Evolutionary conservation across 2,888 invertebrate genomes (phyloP), one percentile per base, ranked within the genome.

Genomic region (Caenorhabditis sp.): DNA sequence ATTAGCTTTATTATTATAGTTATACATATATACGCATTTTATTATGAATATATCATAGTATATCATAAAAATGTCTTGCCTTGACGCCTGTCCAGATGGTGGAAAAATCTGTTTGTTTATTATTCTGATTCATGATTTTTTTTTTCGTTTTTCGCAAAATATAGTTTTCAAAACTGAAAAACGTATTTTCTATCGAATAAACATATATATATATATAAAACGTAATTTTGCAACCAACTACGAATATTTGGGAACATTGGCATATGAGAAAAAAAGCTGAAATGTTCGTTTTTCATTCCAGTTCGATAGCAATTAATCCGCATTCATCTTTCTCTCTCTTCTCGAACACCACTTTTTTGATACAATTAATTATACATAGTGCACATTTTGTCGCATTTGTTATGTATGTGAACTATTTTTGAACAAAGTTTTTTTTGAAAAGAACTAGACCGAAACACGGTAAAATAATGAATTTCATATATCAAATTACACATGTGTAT

Each of bases 321-420:
- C 43, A 43, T 43, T 43, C 43, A 43, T 43, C 43, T 43, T 43
- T 14, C 43, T 10, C 17, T 17, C 43, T 43, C 43, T 43, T 31
- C 31, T 31, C 31, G 43, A 43, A 43, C 43, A 43, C 43, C 43
- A 14, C 43, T 43, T 43, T 43, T 31, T 43, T 43, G 17, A 43
- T 43, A 43, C 43, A 43, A 43, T 43, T 43, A 43, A 43, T 43
- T 43, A 43, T 43, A 43, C 43, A 43, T 43, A 43, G 43, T 43
- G 43, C 43, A 43, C 43, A 43, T 43, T 43, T 43, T 43, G 31
- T 31, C 31, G 14, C 43, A 43, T 43, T 43, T 10, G 31, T 31
- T 31, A 31, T 31, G 31, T 31, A 31, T 31, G 31, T 31, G 43
- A 17, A 17, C 43, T 43, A 17, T 43, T 43, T 43, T 43, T n/a